phyloP scores from a whole-genome alignment of 1,140 invertebrate genomes.

The Leptinotarsa lineolata region DNA sequence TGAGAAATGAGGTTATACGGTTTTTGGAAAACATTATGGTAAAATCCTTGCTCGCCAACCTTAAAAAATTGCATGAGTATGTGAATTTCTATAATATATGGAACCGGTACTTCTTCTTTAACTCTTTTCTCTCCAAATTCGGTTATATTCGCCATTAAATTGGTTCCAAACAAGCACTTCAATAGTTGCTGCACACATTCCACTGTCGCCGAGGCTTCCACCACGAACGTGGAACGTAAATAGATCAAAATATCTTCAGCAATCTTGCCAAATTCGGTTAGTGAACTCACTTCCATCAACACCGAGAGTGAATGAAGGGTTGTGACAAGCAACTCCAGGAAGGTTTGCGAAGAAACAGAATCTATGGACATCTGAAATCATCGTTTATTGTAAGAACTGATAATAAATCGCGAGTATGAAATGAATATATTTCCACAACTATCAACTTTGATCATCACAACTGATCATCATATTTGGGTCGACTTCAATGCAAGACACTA shows the following conservation, averaged over 20 bases:
- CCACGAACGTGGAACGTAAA: constrained; percentile 70
- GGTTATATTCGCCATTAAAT: constrained; percentile 66
- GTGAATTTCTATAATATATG: not conserved
- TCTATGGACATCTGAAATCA: constrained; percentile 72
- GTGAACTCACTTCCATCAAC: constrained; percentile 75
- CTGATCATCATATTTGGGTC: no score
- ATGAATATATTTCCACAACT: no score
- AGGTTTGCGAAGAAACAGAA: constrained; percentile 72
- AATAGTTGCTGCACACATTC: constrained; percentile 81
- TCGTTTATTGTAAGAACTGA: not conserved
- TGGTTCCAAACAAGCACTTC: constrained; percentile 82
- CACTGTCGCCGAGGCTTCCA: constrained; percentile 73
- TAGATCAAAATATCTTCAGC: constrained; percentile 83
- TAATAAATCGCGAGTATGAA: no score
- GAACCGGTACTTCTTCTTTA: constrained; percentile 29
- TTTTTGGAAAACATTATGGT: constrained; percentile 49
- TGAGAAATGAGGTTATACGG: constrained; percentile 47
- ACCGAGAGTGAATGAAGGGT: constrained; percentile 71
- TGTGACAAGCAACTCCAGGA: constrained; percentile 70
- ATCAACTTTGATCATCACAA: no score
- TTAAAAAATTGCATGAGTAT: constrained; percentile 21
- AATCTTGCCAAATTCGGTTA: constrained; percentile 73
- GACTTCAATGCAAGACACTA: no score
- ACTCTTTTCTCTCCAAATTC: constrained; percentile 30
- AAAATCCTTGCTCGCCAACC: constrained; percentile 44